Conservation (phyloP, 2,888 invertebrate genomes). For the Sesia apiformis region DNA sequence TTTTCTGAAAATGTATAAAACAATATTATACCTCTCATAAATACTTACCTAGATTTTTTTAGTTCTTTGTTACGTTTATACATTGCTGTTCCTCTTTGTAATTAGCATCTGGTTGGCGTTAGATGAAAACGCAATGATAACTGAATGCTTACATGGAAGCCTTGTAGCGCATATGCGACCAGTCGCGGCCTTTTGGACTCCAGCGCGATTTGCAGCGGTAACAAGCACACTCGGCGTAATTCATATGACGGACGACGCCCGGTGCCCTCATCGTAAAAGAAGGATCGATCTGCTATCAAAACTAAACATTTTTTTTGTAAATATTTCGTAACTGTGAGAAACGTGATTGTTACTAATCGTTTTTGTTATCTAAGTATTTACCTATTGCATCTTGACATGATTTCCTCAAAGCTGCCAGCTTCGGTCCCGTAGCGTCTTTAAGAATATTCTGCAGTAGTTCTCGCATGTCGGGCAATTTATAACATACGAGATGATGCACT, state of each 20-base stretch:
- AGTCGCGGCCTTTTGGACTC: conserved; percentile 91
- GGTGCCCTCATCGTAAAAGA: conserved; percentile 69
- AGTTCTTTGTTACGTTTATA: background rate
- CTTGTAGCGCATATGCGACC: conserved; percentile 87
- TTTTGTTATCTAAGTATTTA: conserved; percentile 42
- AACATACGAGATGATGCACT: background rate
- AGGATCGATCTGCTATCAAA: no score
- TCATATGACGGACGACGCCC: conserved; percentile 88
- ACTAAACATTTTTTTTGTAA: no score
- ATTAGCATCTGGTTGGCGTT: background rate
- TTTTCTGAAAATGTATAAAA: conserved; percentile 76
- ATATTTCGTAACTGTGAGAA: no score
- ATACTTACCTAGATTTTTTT: no score
- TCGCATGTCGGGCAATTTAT: conserved; percentile 77
- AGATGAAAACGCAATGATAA: background rate
- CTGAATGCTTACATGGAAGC: conserved; percentile 85
- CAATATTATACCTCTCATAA: no score
- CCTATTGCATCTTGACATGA: conserved; percentile 92
- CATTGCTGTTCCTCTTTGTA: background rate
- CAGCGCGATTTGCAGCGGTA: conserved; percentile 88
- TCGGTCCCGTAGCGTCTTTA: conserved; percentile 88
- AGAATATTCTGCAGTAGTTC: conserved; percentile 88
- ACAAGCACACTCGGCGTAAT: conserved; percentile 87
- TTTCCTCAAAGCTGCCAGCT: conserved; percentile 83
- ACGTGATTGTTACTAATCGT: no score